A percentile compares a stretch with the other conserved stretches of the same genome.
Evolutionary conservation across 64 coral and sea anemone species (phyloP).

Genomic region (Pocillopora damicornis): DNA sequence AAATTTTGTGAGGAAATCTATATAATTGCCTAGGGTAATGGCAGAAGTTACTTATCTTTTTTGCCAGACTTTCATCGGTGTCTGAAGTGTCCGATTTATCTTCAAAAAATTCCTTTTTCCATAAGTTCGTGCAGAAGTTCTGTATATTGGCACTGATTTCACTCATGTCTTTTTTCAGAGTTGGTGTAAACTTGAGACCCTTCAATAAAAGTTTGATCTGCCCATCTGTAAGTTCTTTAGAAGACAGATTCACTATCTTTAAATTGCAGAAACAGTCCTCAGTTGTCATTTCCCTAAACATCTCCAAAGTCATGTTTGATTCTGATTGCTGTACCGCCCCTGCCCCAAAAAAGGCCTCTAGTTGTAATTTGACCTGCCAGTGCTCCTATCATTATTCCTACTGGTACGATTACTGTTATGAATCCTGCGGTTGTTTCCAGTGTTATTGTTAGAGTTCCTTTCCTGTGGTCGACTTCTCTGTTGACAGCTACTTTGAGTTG

Average conservation of each 20-base stretch:
- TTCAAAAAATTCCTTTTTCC: slow-evolving; percentile 12
- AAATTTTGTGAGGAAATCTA: slow-evolving; percentile 35
- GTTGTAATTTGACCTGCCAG: too few relatives aligned
- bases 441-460: slow-evolving; percentile 8
- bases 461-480: slow-evolving; percentile 8
- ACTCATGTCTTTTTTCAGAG: too few relatives aligned
- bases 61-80: slow-evolving; percentile 19
- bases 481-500: slow-evolving; percentile 9
- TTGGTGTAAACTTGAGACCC: slow-evolving; percentile 15
- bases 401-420: slow-evolving; percentile 10
- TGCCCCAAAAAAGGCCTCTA: too few relatives aligned
- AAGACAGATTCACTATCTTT: slow-evolving; percentile 33
- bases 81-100: slow-evolving; percentile 33
- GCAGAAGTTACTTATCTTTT: slow-evolving; percentile 28
- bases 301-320: slow-evolving; percentile 17
- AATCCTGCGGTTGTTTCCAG: slow-evolving; percentile 1
- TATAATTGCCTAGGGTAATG: slow-evolving; percentile 31
- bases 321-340: slow-evolving; percentile 15
- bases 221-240: slow-evolving; percentile 28
- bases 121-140: background rate
- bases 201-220: slow-evolving; percentile 32
- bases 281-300: slow-evolving; percentile 31
- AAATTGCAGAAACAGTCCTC: slow-evolving; percentile 28
- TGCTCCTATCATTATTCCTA: background rate
- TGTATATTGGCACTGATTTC: too few relatives aligned